Conservation (phyloP, 2,888 invertebrate genomes). For the Dynastes tityus region DNA sequence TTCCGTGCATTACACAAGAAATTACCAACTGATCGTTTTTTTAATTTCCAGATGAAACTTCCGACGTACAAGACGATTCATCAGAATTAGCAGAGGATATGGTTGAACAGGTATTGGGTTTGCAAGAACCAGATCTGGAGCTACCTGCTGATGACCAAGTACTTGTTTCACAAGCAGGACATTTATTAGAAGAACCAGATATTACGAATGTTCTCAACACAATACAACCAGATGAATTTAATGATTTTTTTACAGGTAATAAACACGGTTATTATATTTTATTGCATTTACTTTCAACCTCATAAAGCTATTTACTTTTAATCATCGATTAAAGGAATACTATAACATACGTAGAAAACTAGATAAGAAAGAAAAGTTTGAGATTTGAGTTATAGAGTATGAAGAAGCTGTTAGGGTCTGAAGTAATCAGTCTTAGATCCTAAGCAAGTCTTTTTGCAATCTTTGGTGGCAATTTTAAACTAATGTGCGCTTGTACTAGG, state of each 20-base stretch:
- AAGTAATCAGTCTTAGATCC: no score
- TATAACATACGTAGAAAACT: no score
- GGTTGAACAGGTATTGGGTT: conserved; percentile 74
- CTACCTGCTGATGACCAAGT: conserved; percentile 72
- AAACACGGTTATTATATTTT: neutral
- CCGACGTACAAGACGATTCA: conserved; percentile 57
- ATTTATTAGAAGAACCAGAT: conserved; percentile 81
- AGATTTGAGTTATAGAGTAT: no score
- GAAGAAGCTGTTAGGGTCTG: no score
- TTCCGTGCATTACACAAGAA: no score
- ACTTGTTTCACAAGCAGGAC: conserved; percentile 78
- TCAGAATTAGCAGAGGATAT: conserved; percentile 68
- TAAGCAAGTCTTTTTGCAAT: no score
- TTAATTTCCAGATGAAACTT: conserved; percentile 33
- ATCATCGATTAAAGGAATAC: no score
- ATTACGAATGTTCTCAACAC: conserved; percentile 85
- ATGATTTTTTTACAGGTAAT: conserved; percentile 84
- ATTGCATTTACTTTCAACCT: neutral
- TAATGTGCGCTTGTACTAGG: no score
- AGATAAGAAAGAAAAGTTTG: no score
- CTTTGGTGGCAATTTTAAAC: no score
- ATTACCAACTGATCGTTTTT: no score
- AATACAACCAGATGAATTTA: conserved; percentile 87
- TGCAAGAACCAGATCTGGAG: conserved; percentile 75
- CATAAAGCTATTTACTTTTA: no score